Percentiles rank a stretch among this genome's conserved stretches.
phyloP scores from a whole-genome alignment of 2,113 vertebrate genomes.

The Lepisosteus oculatus region DNA sequence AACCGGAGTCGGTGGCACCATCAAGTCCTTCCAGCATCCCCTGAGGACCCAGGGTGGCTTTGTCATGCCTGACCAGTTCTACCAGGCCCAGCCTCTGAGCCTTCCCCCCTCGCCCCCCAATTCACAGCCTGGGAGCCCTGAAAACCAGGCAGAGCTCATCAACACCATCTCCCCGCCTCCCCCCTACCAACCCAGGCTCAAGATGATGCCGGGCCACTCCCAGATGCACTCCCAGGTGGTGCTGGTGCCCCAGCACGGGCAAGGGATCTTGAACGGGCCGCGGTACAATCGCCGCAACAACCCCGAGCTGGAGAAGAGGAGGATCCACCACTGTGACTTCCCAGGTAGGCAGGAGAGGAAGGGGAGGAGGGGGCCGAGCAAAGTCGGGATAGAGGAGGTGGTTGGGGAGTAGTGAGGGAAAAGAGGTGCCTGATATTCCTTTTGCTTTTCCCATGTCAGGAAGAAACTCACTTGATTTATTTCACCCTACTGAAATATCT shows the following conservation, averaged over 20 bases:
- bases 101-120: conserved; percentile 87
- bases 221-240: conserved; percentile 57
- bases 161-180: conserved; percentile 64
- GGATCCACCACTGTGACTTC: conserved; percentile 85
- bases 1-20: conserved; percentile 33
- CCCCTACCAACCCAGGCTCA: conserved; percentile 68
- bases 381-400: conserved; percentile 13
- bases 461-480: too few species aligned
- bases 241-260: conserved; percentile 69
- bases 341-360: conserved; percentile 55
- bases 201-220: conserved; percentile 55
- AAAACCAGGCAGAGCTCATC: conserved; percentile 73
- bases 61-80: conserved; percentile 65
- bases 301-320: conserved; percentile 86
- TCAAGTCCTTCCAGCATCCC: conserved; percentile 20
- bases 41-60: conserved; percentile 47
- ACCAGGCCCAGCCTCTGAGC: conserved; percentile 61
- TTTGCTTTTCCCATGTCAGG: too few species aligned
- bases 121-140: conserved; percentile 85
- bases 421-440: too few species aligned
- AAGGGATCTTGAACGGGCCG: conserved; percentile 69
- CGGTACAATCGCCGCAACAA: conserved; percentile 87
- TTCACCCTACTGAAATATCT: too few species aligned
- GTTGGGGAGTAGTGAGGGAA: conserved; percentile 13
- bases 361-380: background rate